Base-by-base conservation (phyloP, 2,113 vertebrate species). In the Apteryx mantelli region DNA sequence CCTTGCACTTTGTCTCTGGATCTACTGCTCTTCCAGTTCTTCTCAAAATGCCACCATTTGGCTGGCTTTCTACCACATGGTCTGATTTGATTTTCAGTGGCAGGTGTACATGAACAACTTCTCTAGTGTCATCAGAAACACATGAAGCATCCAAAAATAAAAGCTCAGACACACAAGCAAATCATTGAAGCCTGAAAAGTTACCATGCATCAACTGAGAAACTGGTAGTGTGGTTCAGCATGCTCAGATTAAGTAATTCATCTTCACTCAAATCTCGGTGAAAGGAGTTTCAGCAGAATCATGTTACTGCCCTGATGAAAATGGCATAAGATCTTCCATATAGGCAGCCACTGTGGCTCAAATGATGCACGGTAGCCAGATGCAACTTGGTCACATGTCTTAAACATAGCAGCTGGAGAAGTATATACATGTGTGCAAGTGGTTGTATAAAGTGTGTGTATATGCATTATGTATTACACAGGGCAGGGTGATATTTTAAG, bases 91-190 rank as follows among this genome's bases (percentile, higher is more conserved):
- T 70, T 65, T 86, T 86, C 71, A 63, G 40, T 10, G 6, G 26
- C 34, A 84, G 61, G 25, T 28, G 42, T 25, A 19, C 8, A 48
- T 80, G 87, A 16, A 20, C 66, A 53, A 52, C 36, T 44, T 58
- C 40, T 22, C 40, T 50, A 4, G 0, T 3, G 3, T 75, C 55
- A 60, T 30, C 36, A 83, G 53, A 86, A 93, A 74, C 0, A 5
- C 16, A 24, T 2, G 7, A 36, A 81, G 11, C 13, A 86, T 36
- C 22, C 22, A 48, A 36, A 44, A 91, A 12, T 3, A 63, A 70
- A 53, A 63, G 22, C 58, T 63, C 50, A 58, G 50, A 36, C 2
- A 22, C 7, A 4, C 0, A 0, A 52, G 19, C 20, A 30, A 13
- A 40, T 36, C 44, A 22, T 32, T 42, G 5, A 5, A 58, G 70